Evolutionary conservation across 2,113 vertebrate species (phyloP).

Genomic region (Pseudonaja textilis): DNA sequence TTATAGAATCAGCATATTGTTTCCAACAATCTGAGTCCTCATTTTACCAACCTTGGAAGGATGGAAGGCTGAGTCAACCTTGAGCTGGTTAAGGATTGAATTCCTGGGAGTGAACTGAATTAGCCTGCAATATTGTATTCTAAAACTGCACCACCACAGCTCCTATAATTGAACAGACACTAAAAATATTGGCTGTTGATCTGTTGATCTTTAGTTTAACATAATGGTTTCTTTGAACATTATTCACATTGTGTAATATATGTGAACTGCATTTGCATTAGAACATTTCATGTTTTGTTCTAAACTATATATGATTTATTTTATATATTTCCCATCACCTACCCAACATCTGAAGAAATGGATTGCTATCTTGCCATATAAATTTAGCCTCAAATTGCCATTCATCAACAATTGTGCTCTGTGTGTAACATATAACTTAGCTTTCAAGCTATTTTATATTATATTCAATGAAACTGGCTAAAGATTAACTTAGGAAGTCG

Average conservation of each 20-base stretch:
- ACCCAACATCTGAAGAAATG: background rate
- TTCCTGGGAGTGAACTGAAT: too few species aligned
- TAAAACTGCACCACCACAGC: too few species aligned
- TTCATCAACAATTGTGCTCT: background rate
- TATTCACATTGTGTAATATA: background rate
- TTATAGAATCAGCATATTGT: too few species aligned
- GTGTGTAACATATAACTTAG: background rate
- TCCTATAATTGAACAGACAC: background rate
- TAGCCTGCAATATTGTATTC: too few species aligned
- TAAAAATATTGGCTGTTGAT: background rate
- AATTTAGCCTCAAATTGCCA: background rate
- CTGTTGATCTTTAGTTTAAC: too few species aligned
- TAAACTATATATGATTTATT: background rate
- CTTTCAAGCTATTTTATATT: background rate
- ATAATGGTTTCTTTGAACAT: background rate
- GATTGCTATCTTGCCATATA: background rate
- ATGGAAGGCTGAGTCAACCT: too few species aligned
- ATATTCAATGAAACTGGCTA: background rate
- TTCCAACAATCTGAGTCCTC: too few species aligned
- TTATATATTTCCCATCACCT: background rate
- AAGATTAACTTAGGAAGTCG: background rate
- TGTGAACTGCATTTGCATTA: background rate
- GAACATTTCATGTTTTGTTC: background rate
- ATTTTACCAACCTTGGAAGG: too few species aligned
- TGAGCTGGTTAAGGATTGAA: too few species aligned